Percentiles rank a stretch among this genome's conserved stretches.
These are phyloP conservation scores for Psammodynastes pulverulentus DNA, from an alignment of 2,113 vertebrate species.

Conservation along the genomic window DNA sequence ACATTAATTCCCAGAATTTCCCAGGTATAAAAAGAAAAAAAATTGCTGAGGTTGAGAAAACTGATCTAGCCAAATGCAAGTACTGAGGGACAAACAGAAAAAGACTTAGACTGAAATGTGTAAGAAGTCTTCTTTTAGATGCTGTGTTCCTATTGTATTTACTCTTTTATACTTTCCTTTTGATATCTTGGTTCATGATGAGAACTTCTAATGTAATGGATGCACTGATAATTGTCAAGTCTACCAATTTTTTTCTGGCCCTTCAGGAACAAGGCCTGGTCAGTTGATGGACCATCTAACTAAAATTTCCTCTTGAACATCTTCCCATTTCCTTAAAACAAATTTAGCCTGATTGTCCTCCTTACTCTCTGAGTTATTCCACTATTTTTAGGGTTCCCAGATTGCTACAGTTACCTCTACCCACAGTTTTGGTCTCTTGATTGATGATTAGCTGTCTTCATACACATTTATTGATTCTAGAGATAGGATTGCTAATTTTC, in stretches of 20 bases:
- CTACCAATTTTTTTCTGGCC: neutral
- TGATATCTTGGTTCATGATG: neutral
- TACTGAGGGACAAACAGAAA: neutral
- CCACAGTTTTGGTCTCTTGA: neutral
- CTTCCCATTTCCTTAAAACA: neutral
- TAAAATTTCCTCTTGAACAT: neutral
- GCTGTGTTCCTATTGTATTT: neutral
- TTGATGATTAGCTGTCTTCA: neutral
- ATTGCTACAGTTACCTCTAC: neutral
- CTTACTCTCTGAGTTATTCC: neutral
- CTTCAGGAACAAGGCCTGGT: neutral
- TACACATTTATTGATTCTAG: neutral
- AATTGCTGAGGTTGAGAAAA: neutral
- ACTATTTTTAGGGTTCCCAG: neutral
- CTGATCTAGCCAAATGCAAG: neutral
- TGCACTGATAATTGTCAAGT: neutral
- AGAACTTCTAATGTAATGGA: neutral
- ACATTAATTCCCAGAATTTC: neutral
- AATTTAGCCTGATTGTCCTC: neutral
- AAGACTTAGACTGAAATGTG: neutral
- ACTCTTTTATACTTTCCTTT: neutral
- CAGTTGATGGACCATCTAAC: neutral
- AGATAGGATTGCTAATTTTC: neutral
- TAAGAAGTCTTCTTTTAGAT: neutral
- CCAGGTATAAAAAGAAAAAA: neutral